A percentile compares a stretch with the other conserved stretches of the same genome.
These are phyloP conservation scores for Hypena proboscidalis DNA, from an alignment of 2,888 invertebrate species.

Conservation along the genomic window DNA sequence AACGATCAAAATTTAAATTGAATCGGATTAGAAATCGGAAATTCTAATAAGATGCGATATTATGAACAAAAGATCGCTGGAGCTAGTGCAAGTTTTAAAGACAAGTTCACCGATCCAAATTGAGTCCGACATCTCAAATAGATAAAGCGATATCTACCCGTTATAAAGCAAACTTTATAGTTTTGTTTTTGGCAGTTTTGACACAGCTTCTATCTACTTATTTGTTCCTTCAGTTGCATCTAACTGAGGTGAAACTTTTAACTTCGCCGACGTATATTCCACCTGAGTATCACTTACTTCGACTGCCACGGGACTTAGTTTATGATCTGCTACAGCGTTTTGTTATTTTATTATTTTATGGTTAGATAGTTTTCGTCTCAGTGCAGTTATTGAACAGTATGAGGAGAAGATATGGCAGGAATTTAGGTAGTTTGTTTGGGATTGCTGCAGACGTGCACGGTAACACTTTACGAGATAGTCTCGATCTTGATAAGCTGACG, in stretches of 20 bases:
- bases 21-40: conserved; percentile 48
- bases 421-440: conserved; percentile 32
- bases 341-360: conserved; percentile 50
- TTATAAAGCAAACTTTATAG: conserved; percentile 84
- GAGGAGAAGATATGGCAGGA: conserved; percentile 27
- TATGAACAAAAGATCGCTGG: conserved; percentile 48
- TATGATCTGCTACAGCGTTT: conserved; percentile 49
- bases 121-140: conserved; percentile 81
- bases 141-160: conserved; percentile 81
- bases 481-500: conserved; percentile 55
- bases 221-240: conserved; percentile 80
- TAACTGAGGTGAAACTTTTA: conserved; percentile 78
- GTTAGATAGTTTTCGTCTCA: conserved; percentile 37
- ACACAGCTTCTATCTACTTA: conserved; percentile 82
- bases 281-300: conserved; percentile 71
- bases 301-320: conserved; percentile 62
- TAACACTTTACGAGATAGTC: conserved; percentile 61
- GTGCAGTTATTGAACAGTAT: conserved; percentile 29
- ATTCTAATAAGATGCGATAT: conserved; percentile 38
- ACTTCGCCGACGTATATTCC: conserved; percentile 74
- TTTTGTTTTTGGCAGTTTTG: conserved; percentile 86
- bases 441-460: conserved; percentile 31
- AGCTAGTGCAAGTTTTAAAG: conserved; percentile 58
- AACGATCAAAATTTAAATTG: conserved; percentile 40
- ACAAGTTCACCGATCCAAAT: conserved; percentile 67